phyloP scores from a whole-genome alignment of 23 tunicate genomes.

The Styela plicata region DNA sequence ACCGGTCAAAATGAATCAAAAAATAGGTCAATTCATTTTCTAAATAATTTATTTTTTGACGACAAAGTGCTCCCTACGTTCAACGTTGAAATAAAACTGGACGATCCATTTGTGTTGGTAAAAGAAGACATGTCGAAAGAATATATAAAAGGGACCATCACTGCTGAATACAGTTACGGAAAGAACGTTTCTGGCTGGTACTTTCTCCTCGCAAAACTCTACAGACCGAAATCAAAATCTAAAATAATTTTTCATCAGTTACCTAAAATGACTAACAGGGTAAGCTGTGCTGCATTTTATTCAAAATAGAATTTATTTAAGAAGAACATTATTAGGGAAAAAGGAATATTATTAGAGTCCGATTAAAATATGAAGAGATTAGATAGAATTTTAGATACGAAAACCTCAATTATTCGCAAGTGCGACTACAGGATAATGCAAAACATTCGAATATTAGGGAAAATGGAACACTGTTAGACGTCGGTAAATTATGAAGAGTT shows the following conservation, averaged over 20 bases:
- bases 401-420: too few relatives aligned
- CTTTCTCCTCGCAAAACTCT: slow-evolving; percentile 35
- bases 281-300: too few relatives aligned
- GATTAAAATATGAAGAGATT: neutral
- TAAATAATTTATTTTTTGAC: neutral
- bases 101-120: slow-evolving; percentile 25
- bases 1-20: too few relatives aligned
- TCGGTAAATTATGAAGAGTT: too few relatives aligned
- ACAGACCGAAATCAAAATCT: neutral
- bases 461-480: too few relatives aligned
- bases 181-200: slow-evolving; percentile 33
- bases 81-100: slow-evolving; percentile 33
- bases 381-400: too few relatives aligned
- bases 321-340: neutral
- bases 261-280: too few relatives aligned
- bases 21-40: too few relatives aligned
- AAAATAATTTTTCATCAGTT: neutral
- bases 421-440: too few relatives aligned
- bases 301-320: neutral
- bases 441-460: too few relatives aligned
- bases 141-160: slow-evolving; percentile 36
- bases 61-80: slow-evolving; percentile 50
- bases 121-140: slow-evolving; percentile 25
- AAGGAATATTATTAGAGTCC: neutral
- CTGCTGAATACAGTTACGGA: slow-evolving; percentile 40